Evolutionary conservation across 2,888 invertebrate genomes (phyloP), one percentile per base, ranked within the genome.

Genomic region (Oxytorus armatus): DNA sequence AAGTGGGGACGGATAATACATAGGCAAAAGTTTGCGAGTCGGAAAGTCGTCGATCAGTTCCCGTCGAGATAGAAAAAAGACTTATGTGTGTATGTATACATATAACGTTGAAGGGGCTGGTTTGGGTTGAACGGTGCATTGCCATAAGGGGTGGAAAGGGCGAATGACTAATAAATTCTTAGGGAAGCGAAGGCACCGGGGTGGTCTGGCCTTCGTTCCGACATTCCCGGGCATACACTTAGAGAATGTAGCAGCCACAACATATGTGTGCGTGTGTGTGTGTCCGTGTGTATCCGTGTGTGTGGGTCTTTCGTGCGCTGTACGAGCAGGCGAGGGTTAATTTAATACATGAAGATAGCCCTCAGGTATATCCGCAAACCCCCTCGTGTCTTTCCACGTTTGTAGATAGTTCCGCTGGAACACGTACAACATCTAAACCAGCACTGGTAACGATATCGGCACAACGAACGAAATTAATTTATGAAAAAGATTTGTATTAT

Each of bases 291-390:
- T n/a, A n/a, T n/a, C n/a, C n/a, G n/a, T n/a, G n/a, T n/a, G 29
- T 5, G 29, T 29, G 49, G 7, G 49, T 21, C 10, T 57, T 44
- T 74, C 63, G 78, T 36, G 44, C 29, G 29, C 29, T 29, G 5
- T 29, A 16, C 25, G 25, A 55, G 42, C 49, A 29, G n/a, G n/a
- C 29, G 44, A 83, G 87, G 88, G 87, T 88, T 89, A 89, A 89
- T 89, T 89, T 88, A 88, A 89, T 89, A 88, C 86, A 83, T 83
- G 85, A 85, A 85, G 87, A 88, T 88, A 87, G 86, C 88, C 88
- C 83, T 84, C 85, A 86, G 89, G 88, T 88, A 88, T 85, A 86
- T 85, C 79, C 84, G 79, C 82, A 77, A 85, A n/a, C n/a, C n/a
- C 83, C 83, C 74, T 76, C 75, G 79, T 80, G 81, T 44, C 78